Conservation (phyloP, 2,797 vertebrate genomes). For the Melopsittacus undulatus region DNA sequence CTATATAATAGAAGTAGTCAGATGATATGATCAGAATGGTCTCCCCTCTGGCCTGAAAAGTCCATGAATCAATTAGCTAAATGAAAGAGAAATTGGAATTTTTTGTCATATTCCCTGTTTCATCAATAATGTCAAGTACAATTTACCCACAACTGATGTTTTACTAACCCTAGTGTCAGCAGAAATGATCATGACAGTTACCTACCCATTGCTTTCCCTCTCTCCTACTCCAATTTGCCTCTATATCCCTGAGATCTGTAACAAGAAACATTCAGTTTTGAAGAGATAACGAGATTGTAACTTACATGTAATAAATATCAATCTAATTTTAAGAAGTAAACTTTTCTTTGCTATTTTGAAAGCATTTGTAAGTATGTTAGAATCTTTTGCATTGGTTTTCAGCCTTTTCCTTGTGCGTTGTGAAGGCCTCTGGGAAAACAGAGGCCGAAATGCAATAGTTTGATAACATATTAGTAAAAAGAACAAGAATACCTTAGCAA, state of each 20-base stretch:
- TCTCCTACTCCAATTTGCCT: neutral
- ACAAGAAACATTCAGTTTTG: neutral
- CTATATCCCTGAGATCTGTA: neutral
- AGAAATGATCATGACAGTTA: neutral
- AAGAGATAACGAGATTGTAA: neutral
- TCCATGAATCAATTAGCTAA: slow-evolving; percentile 19
- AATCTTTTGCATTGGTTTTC: neutral
- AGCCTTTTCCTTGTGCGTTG: neutral
- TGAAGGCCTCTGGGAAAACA: neutral
- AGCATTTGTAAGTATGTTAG: neutral
- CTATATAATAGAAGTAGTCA: neutral
- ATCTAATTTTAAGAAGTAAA: neutral
- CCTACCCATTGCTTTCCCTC: neutral
- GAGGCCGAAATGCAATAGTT: neutral
- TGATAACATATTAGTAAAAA: neutral
- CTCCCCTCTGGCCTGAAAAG: neutral
- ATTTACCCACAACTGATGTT: neutral
- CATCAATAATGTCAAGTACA: neutral
- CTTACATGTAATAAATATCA: neutral
- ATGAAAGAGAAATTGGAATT: neutral
- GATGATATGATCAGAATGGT: neutral
- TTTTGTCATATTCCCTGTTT: slow-evolving; percentile 3
- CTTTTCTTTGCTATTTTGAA: neutral
- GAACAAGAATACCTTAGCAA: neutral
- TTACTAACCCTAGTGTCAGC: neutral